These are phyloP conservation scores for Diceros bicornis DNA, from an alignment of 2,797 vertebrate species.

Conservation along the genomic window DNA sequence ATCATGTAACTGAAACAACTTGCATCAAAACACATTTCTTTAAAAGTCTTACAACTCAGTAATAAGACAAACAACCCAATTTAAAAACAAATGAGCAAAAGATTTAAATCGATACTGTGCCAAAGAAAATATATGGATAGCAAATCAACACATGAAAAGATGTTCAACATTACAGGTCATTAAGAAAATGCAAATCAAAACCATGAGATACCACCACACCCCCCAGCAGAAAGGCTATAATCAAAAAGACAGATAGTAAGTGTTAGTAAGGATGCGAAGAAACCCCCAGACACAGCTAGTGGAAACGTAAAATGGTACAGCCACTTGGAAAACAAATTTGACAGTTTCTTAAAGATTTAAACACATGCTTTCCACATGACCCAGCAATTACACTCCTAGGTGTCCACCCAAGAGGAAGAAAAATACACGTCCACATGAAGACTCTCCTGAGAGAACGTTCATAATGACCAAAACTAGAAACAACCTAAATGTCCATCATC, in stretches of 20 bases:
- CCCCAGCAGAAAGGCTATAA: background rate
- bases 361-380: background rate
- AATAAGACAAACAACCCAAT: background rate
- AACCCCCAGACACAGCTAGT: background rate
- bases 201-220: background rate
- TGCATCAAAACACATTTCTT: background rate
- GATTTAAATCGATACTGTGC: background rate
- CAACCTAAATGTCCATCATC: background rate
- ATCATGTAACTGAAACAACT: background rate
- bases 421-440: background rate
- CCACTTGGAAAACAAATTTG: background rate
- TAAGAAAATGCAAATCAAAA: conserved; percentile 35
- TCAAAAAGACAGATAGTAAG: background rate
- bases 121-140: background rate
- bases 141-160: conserved; percentile 8
- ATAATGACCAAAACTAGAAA: background rate
- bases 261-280: background rate
- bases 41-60: background rate
- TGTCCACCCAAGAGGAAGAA: background rate
- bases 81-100: conserved; percentile 51
- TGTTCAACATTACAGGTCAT: background rate
- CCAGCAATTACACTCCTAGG: background rate
- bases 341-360: background rate
- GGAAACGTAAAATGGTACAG: background rate
- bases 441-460: background rate